phyloP scores from a whole-genome alignment of 2,113 vertebrate genomes.

The Blennius ocellaris region DNA sequence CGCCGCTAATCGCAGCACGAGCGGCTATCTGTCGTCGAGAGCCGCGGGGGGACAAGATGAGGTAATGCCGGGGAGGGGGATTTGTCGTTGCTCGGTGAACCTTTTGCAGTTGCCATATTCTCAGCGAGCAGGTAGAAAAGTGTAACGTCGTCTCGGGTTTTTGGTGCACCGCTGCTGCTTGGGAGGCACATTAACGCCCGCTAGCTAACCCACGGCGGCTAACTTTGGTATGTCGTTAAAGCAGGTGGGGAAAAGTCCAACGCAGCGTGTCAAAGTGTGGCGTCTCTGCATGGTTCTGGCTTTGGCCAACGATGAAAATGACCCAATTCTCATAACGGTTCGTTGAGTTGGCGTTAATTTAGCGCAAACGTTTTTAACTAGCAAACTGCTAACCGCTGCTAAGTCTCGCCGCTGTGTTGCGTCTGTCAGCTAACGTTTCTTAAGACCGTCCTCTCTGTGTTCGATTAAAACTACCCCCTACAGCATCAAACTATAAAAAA shows the following conservation, averaged over 20 bases:
- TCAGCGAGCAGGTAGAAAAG: neutral
- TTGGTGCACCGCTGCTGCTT: neutral
- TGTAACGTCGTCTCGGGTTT: neutral
- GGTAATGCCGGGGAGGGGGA: slow-evolving; percentile 50
- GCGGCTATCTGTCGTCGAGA: slow-evolving; percentile 49
- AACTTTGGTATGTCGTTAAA: slow-evolving; percentile 25
- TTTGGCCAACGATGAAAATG: too few relatives aligned
- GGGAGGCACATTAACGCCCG: neutral
- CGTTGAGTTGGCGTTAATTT: neutral
- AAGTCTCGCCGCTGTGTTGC: slow-evolving; percentile 12
- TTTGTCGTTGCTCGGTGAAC: neutral
- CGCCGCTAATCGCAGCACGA: slow-evolving; percentile 28
- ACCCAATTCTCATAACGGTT: too few relatives aligned
- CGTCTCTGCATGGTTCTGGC: fast-evolving
- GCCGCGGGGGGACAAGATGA: slow-evolving; percentile 64
- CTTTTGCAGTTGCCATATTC: neutral
- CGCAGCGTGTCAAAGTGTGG: neutral
- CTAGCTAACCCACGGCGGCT: slow-evolving; percentile 44
- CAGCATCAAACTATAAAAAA: too few relatives aligned
- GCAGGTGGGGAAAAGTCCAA: neutral
- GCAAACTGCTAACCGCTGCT: slow-evolving; percentile 43
- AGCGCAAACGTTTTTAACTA: neutral
- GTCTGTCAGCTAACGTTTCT: too few relatives aligned
- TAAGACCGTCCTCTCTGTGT: too few relatives aligned
- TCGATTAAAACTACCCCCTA: too few relatives aligned